Evolutionary conservation across 2,888 invertebrate genomes (phyloP), one percentile per base, ranked within the genome.

Genomic region (Brenthis hecate): DNA sequence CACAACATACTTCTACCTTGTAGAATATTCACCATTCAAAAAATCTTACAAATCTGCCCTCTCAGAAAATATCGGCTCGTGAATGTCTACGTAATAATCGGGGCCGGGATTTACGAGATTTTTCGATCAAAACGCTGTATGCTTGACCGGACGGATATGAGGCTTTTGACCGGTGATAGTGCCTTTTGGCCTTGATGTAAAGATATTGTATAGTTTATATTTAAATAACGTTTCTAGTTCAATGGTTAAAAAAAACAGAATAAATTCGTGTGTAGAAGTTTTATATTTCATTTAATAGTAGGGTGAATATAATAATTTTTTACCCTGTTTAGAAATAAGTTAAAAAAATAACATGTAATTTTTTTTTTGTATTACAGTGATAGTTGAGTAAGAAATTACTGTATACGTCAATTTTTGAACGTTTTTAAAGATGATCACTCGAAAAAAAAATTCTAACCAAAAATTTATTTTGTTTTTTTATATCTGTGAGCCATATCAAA

Each of bases 101-200:
- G 43, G 36, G 50, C 43, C 56, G 60, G 66, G 73, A 72, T 72
- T 75, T 76, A 74, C 74, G 68, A 70, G 73, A 73, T 71, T 77
- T 77, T 77, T 74, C 78, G 75, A 75, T 76, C 74, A 75, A 71
- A 66, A 73, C 72, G 57, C 69, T 65, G 72, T 74, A 75, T 74
- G 78, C 76, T 77, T 72, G 78, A 77, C 76, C 77, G 78, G 69
- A 72, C 69, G 56, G 74, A 77, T 80, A 80, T 80, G 80, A 78
- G 77, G 75, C 79, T 77, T 80, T 80, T 78, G 77, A 77, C 76
- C 74, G 75, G 70, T 71, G 71, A 71, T 66, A 65, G 72, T 56
- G 72, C 71, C 66, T 69, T 70, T 74, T 71, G 63, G 36, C 36
- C 66, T 50, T 43, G 64, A 55, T 58, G 48, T 65, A 58, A 66